Percentiles rank a stretch among this genome's conserved stretches.
Evolutionary conservation across 2,113 vertebrate species (phyloP).

Genomic region (Lepus timidus): DNA sequence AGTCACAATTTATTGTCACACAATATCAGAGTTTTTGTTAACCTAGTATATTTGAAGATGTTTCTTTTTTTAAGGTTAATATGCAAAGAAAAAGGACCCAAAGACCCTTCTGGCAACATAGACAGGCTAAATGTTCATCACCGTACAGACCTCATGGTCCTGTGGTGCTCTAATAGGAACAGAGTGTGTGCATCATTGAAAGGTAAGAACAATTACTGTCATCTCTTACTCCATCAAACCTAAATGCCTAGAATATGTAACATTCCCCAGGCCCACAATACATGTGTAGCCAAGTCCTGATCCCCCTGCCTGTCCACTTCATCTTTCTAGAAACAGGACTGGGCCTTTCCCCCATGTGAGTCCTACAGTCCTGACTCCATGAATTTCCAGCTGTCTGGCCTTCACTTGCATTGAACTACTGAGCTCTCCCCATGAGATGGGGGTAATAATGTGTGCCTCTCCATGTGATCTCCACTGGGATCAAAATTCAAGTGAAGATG

Average conservation of each 20-base stretch:
- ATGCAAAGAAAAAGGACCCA: neutral
- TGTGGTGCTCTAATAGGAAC: neutral
- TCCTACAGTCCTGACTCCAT: neutral
- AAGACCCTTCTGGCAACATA: neutral
- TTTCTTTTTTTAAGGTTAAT: conserved; percentile 21
- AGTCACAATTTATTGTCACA: neutral
- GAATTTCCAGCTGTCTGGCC: neutral
- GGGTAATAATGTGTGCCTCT: neutral
- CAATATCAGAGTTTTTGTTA: neutral
- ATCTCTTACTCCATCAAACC: neutral
- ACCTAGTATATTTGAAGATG: neutral
- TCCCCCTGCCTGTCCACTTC: neutral
- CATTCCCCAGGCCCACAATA: neutral
- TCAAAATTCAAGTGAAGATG: conserved; percentile 6
- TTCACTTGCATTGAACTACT: neutral
- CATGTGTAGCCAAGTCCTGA: neutral
- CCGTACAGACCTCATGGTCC: neutral
- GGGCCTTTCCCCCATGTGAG: neutral
- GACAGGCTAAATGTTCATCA: neutral
- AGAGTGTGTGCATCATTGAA: neutral
- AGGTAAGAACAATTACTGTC: conserved; percentile 21
- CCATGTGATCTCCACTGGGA: neutral
- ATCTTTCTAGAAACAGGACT: neutral
- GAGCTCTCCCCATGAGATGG: neutral
- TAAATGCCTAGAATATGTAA: neutral